Evolutionary conservation across 2,888 invertebrate species (phyloP), one percentile per base, ranked within the genome.

Genomic region (Agonopterix arenella): DNA sequence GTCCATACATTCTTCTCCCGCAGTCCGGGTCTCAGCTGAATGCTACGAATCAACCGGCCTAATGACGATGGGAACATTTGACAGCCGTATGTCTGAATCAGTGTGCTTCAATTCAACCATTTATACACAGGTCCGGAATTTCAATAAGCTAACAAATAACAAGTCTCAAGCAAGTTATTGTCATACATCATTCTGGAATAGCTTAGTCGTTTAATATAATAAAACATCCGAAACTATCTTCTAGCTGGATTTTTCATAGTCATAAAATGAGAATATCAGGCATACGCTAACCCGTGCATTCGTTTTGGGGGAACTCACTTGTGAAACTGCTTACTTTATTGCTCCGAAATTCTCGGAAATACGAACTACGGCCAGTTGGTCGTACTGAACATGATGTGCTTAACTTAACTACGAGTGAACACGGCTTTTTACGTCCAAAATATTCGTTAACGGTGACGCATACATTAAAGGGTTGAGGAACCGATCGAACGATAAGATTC

Each of bases 381-480:
- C 66, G 64, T 63, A 60, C 47, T 53, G 52, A 62, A 60, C 61
- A 62, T 60, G 53, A 62, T 60, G 53, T 56, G 58, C 62, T 66
- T 58, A 58, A 67, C 60, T 67, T 69, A 61, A 66, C 64, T 65
- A 61, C 57, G 58, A 59, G 51, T 62, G 62, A 64, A 72, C 64
- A 62, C 60, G 57, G 57, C 59, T 61, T 57, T 65, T 70, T 67
- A 67, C 62, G 61, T 63, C 62, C 55, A 66, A 63, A 74, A 73
- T 72, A 76, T 75, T 73, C 66, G 70, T 73, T 69, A 69, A 71
- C 73, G 70, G 71, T 75, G 76, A 79, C 74, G 80, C 76, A 77
- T 77, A 78, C 69, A 76, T 77, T 74, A 80, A 86, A 86, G 85
- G 84, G 85, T 84, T 83, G 69, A 76, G 75, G 79, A 77, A 80